Evolutionary conservation across 2,888 invertebrate species (phyloP), one percentile per base, ranked within the genome.

Genomic region (Polietes domitor): DNA sequence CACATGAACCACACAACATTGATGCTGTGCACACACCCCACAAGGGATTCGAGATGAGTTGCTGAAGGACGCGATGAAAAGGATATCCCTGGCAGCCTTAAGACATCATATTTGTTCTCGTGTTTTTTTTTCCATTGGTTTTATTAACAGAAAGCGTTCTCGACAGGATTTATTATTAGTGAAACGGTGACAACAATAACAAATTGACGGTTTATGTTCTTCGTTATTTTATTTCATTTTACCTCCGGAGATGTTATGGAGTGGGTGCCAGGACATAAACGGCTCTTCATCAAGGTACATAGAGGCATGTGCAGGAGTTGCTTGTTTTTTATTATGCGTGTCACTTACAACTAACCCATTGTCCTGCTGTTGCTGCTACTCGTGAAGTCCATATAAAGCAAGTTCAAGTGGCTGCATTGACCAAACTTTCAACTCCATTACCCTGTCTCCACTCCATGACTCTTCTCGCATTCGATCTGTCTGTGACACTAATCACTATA

Each of bases 401-500:
- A 24, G 68, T 68, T 68, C 43, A 65, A 65, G 28, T 28, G 41
- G 10, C 63, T 26, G 24, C 15, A 26, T 47, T 2, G 15, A 47
- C 47, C 12, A n/a, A n/a, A n/a, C 47, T 2, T 7, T 9, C 10
- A 37, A 9, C n/a, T n/a, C n/a, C n/a, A n/a, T n/a, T n/a, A n/a
- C n/a, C n/a, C n/a, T 37, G 4, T 2, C 10, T 37, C 6, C 37
- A 9, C n/a, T n/a, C 9, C 37, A 12, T 37, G 21, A 5, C 21
- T 3, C 37, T 21, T 37, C 43, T 43, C 17, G 15, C 68, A 43
- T 15, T 63, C 9, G 50, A 37, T 63, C 63, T 83, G 85, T 82
- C 82, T 83, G 53, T 86, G 87, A 86, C 86, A 89, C 88, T 89
- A 89, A 89, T 89, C 89, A 86, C 87, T 87, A 86, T 89, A 89